Percentiles rank a stretch among this genome's conserved stretches.
Evolutionary conservation across 2,888 invertebrate species (phyloP).

Genomic region (Nomada lathburiana): DNA sequence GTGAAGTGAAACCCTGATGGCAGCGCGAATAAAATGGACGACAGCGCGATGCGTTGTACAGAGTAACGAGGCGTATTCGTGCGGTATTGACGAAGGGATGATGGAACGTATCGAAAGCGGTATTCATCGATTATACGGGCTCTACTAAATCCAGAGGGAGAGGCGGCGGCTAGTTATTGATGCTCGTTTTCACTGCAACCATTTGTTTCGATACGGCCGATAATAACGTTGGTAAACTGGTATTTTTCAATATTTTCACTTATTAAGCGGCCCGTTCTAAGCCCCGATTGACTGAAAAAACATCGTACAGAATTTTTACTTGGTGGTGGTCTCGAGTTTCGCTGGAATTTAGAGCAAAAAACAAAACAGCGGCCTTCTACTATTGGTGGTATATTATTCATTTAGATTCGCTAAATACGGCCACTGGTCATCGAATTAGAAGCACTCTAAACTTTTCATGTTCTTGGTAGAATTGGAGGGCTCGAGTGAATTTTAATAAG

Average conservation of each 20-base stretch:
- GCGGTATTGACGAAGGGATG: slow-evolving; percentile 60
- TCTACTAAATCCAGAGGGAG: slow-evolving; percentile 48
- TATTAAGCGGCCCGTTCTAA: too few species aligned
- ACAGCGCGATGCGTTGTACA: slow-evolving; percentile 37
- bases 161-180: slow-evolving; percentile 45
- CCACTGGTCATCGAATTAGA: too few species aligned
- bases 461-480: too few species aligned
- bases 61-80: slow-evolving; percentile 57
- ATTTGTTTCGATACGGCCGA: slow-evolving; percentile 49
- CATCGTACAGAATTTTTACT: too few species aligned
- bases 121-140: slow-evolving; percentile 62
- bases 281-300: not conserved
- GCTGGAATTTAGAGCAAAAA: too few species aligned
- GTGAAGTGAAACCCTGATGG: slow-evolving; percentile 4
- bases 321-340: too few species aligned
- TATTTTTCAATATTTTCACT: slow-evolving; percentile 1
- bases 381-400: not conserved
- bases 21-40: slow-evolving; percentile 46
- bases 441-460: too few species aligned
- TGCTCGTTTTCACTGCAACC: slow-evolving; percentile 35
- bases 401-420: not conserved
- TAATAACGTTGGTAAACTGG: slow-evolving; percentile 12
- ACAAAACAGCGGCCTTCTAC: slow-evolving; percentile 18
- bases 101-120: slow-evolving; percentile 57
- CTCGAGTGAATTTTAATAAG: not conserved